These are phyloP conservation scores for Ciconia nigra DNA, from an alignment of 2,797 vertebrate species.

Conservation along the genomic window DNA sequence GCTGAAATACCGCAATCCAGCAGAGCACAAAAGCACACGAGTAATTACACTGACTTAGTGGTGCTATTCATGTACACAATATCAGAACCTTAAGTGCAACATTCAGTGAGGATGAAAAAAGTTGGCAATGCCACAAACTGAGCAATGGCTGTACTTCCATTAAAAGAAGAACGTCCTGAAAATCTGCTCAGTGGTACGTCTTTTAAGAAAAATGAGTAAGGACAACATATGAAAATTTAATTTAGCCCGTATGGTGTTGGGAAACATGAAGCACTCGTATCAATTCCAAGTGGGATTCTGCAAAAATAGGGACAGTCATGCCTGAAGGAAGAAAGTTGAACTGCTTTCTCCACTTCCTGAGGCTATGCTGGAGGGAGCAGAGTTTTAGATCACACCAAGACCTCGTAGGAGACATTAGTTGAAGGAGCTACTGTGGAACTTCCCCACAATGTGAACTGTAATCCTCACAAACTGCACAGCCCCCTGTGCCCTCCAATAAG, in stretches of 20 bases:
- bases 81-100: neutral
- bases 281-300: neutral
- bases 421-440: neutral
- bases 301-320: neutral
- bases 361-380: neutral
- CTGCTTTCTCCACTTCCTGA: neutral
- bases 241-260: neutral
- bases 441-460: neutral
- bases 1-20: neutral
- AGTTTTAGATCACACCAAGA: neutral
- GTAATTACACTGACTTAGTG: neutral
- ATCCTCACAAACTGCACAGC: neutral
- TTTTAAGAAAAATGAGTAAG: neutral
- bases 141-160: neutral
- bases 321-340: neutral
- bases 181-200: neutral
- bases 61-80: rapidly evolving
- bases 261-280: neutral
- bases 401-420: neutral
- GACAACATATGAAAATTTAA: conserved; percentile 9
- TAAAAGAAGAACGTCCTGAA: neutral
- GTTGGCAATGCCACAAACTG: neutral
- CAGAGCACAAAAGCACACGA: neutral
- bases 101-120: neutral
- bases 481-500: neutral